These are phyloP conservation scores for Aromia moschata DNA, from an alignment of 2,888 invertebrate species.

Conservation along the genomic window DNA sequence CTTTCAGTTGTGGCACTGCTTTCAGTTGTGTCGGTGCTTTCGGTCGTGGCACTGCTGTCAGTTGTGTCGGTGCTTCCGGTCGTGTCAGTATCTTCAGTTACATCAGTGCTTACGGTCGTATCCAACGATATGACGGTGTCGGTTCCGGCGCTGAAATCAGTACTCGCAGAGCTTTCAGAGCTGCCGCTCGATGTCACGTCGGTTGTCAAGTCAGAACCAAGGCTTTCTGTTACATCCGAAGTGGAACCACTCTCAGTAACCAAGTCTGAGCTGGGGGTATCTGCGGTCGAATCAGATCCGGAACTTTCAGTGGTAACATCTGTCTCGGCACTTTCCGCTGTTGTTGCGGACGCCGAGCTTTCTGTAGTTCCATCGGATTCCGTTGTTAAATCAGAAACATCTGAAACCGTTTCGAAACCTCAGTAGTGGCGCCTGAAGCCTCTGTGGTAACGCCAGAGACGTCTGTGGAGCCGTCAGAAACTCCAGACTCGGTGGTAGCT, in stretches of 20 bases:
- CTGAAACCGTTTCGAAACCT: slow-evolving; percentile 16
- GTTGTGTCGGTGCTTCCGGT: slow-evolving; percentile 10
- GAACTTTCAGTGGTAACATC: slow-evolving; percentile 20
- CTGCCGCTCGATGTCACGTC: slow-evolving; percentile 1
- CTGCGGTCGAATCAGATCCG: slow-evolving; percentile 11
- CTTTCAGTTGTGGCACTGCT: slow-evolving; percentile 37
- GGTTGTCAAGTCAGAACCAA: neutral
- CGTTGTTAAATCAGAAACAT: slow-evolving; percentile 1
- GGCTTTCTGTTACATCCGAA: slow-evolving; percentile 2
- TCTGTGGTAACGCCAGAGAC: no score
- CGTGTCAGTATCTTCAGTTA: no score
- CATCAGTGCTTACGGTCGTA: no score
- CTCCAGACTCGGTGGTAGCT: slow-evolving; percentile 21
- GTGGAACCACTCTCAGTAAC: neutral
- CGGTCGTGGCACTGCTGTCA: slow-evolving; percentile 31
- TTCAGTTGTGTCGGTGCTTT: slow-evolving; percentile 44
- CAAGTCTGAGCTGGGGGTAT: neutral
- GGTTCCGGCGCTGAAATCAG: slow-evolving; percentile 17
- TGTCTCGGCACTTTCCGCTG: slow-evolving; percentile 15
- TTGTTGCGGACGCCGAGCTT: slow-evolving; percentile 18
- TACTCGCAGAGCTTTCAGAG: slow-evolving; percentile 1
- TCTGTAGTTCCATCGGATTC: slow-evolving; percentile 2
- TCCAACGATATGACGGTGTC: no score
- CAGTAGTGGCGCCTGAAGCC: slow-evolving; percentile 24
- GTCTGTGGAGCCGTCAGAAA: no score